These are phyloP conservation scores for Morus bassanus DNA, from an alignment of 2,797 vertebrate species.

Conservation along the genomic window DNA sequence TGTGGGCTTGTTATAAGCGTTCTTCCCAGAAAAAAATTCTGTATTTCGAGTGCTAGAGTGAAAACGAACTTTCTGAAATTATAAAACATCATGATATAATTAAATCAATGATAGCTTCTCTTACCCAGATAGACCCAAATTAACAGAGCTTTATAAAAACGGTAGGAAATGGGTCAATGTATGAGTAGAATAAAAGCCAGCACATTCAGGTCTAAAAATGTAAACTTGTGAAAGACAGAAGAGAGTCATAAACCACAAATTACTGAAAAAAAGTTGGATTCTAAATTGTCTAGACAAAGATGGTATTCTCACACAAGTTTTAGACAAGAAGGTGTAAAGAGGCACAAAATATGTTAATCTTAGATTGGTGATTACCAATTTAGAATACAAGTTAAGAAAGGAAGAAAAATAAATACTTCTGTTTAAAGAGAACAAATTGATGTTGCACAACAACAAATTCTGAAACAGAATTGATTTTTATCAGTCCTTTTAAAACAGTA, in stretches of 20 bases:
- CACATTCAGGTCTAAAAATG: neutral
- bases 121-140: neutral
- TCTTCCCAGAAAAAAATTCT: constrained; percentile 85
- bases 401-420: neutral
- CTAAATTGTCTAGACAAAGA: neutral
- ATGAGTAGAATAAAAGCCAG: neutral
- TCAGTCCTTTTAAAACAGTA: neutral
- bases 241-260: neutral
- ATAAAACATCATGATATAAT: constrained; percentile 8
- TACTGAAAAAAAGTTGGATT: neutral
- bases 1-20: constrained; percentile 88
- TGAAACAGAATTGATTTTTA: neutral
- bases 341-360: neutral
- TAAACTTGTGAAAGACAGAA: neutral
- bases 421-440: neutral
- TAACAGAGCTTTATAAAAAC: neutral
- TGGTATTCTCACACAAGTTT: neutral
- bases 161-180: neutral
- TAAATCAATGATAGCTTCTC: neutral
- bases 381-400: neutral
- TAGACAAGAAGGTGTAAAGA: neutral
- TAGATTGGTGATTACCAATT: neutral
- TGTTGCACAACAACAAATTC: neutral
- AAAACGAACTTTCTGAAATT: constrained; percentile 84
- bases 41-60: constrained; percentile 79